phyloP scores from a whole-genome alignment of 2,113 vertebrate genomes.

The Macaca mulatta region DNA sequence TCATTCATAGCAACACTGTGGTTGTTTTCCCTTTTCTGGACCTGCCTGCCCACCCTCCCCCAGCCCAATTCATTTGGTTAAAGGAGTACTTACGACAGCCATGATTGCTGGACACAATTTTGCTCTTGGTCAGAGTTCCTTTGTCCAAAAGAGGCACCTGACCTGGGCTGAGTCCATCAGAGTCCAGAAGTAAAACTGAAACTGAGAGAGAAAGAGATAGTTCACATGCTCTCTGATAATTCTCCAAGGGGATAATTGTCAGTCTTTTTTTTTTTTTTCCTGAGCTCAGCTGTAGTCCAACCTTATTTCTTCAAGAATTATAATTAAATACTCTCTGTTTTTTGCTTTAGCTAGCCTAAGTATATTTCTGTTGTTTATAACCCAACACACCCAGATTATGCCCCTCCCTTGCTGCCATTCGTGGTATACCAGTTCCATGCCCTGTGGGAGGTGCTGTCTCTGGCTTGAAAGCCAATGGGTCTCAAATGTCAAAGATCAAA shows the following conservation, averaged over 20 bases:
- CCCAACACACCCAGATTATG: neutral
- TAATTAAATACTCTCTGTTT: neutral
- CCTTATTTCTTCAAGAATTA: neutral
- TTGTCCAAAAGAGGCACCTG: neutral
- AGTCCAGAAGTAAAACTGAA: neutral
- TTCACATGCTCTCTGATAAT: neutral
- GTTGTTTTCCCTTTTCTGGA: neutral
- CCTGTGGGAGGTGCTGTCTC: neutral
- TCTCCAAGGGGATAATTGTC: neutral
- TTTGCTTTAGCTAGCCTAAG: neutral
- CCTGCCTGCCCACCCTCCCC: accelerated
- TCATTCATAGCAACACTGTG: neutral
- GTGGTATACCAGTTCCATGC: neutral
- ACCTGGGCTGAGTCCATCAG: neutral
- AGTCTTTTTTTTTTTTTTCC: no score
- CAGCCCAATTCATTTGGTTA: neutral
- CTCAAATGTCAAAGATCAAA: neutral
- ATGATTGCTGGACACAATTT: neutral
- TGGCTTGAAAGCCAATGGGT: neutral
- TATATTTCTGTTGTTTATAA: neutral
- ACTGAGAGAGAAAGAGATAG: neutral
- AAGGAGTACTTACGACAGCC: neutral
- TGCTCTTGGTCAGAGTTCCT: neutral
- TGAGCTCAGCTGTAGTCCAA: neutral
- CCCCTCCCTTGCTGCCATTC: neutral